A percentile compares a stretch with the other conserved stretches of the same genome.
Evolutionary conservation across 2,113 vertebrate genomes (phyloP).

Genomic region (Seriola aureovittata): DNA sequence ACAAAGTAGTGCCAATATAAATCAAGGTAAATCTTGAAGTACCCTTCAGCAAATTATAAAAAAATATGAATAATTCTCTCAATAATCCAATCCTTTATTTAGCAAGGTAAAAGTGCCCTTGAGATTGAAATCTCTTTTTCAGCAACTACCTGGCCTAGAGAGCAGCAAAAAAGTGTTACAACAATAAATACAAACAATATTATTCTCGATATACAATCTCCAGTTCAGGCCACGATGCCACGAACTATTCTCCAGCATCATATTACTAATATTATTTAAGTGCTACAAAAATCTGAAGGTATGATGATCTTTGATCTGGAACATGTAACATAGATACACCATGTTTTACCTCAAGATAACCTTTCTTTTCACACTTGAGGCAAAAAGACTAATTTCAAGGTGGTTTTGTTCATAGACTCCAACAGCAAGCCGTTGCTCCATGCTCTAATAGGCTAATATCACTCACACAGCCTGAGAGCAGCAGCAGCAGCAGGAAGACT

Average conservation of each 20-base stretch:
- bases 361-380: conserved; percentile 5
- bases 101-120: not conserved
- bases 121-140: not conserved
- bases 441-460: conserved; percentile 20
- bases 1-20: not conserved
- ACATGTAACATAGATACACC: too few relatives aligned
- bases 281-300: not conserved
- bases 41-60: not conserved
- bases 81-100: not conserved
- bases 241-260: not conserved
- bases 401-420: conserved; percentile 22
- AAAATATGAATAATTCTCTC: not conserved
- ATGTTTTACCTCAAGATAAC: not conserved
- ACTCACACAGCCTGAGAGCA: conserved; percentile 9
- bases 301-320: not conserved
- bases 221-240: not conserved
- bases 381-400: conserved; percentile 7
- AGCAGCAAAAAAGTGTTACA: not conserved
- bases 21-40: not conserved
- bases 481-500: not conserved
- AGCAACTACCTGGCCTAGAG: not conserved
- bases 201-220: not conserved
- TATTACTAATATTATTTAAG: not conserved
- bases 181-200: too few relatives aligned
- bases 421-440: not conserved